A percentile compares a stretch with the other conserved stretches of the same genome.
Evolutionary conservation across 1,140 invertebrate genomes (phyloP).

Genomic region (Tetragnatha versicolor): DNA sequence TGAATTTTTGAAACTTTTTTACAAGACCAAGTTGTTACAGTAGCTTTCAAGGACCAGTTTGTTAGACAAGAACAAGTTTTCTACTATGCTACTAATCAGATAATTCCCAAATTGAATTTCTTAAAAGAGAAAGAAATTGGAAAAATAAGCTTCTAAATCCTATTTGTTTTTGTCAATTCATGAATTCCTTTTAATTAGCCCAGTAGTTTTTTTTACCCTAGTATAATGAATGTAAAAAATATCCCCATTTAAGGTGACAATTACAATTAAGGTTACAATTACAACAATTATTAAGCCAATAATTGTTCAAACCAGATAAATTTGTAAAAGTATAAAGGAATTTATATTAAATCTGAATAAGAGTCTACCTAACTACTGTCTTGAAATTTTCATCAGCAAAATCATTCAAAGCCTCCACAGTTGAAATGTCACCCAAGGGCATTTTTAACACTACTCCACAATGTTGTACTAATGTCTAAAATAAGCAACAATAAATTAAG

Average conservation of each 20-base stretch:
- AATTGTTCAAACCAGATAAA: not conserved
- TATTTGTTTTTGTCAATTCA: no score
- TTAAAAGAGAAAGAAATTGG: no score
- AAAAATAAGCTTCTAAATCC: no score
- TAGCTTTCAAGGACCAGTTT: no score
- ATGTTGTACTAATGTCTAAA: conserved; percentile 46
- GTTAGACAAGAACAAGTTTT: no score
- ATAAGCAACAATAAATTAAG: not conserved
- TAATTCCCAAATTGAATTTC: no score
- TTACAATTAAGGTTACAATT: not conserved
- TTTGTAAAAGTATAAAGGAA: no score
- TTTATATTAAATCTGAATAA: no score
- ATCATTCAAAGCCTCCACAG: conserved; percentile 11
- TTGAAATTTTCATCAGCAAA: conserved; percentile 21
- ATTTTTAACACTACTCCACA: conserved; percentile 30
- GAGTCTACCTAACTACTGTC: conserved; percentile 13
- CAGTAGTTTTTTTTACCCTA: not conserved
- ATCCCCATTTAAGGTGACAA: not conserved
- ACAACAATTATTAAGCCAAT: not conserved
- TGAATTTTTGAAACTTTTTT: no score
- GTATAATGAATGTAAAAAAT: not conserved
- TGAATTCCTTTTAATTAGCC: no score
- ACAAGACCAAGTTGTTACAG: no score
- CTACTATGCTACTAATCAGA: no score
- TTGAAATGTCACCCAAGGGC: not conserved